Conservation (phyloP, 2,113 vertebrate genomes). For the Colinus virginianus region DNA sequence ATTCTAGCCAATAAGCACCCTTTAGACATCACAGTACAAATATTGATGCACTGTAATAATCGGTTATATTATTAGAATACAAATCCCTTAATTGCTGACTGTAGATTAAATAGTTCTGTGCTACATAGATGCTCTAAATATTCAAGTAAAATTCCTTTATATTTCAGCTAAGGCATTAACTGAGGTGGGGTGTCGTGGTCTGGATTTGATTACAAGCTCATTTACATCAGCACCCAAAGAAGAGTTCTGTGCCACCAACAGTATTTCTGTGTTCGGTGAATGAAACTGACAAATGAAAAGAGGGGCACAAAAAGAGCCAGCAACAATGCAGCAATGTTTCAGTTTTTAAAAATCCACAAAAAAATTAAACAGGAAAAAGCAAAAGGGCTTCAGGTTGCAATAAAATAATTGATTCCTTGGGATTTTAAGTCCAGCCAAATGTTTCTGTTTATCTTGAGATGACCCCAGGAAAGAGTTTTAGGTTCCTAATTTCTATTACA, state of each 20-base stretch:
- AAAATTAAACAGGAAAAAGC: not conserved
- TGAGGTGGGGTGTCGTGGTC: not conserved
- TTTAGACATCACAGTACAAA: not conserved
- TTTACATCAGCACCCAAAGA: constrained; percentile 56
- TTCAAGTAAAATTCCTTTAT: not conserved
- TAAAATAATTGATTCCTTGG: not conserved
- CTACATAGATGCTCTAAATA: not conserved
- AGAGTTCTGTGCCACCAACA: not conserved
- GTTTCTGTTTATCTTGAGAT: not conserved
- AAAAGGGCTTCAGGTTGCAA: not conserved
- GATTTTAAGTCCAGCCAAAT: not conserved
- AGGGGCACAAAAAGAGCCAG: not conserved
- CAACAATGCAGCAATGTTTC: not conserved
- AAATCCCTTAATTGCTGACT: not conserved
- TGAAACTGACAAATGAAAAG: constrained; percentile 20
- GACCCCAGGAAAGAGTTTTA: not conserved
- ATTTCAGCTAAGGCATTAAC: not conserved
- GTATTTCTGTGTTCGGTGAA: not conserved
- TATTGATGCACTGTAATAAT: not conserved
- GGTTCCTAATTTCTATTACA: not conserved
- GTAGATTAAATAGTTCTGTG: not conserved
- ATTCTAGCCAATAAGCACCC: not conserved
- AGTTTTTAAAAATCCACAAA: not conserved
- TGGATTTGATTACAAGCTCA: constrained; percentile 8
- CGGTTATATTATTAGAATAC: not conserved